Evolutionary conservation across 2,888 invertebrate species (phyloP).

Genomic region (Chrysotoxum bicinctum): DNA sequence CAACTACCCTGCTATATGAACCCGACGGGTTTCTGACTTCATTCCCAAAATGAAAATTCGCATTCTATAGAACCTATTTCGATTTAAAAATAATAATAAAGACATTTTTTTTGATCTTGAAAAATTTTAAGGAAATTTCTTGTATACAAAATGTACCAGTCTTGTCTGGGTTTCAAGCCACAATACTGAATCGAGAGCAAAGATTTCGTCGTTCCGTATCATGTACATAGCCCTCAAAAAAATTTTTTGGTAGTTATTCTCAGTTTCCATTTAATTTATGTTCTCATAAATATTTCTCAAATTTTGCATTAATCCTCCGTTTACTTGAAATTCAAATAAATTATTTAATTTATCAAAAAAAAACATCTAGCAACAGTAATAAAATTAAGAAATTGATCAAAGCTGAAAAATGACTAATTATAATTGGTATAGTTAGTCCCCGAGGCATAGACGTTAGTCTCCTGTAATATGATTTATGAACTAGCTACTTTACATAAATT

Average conservation of each 20-base stretch:
- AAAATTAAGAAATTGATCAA: constrained; percentile 10
- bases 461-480: neutral
- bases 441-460: neutral
- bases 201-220: no score
- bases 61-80: no score
- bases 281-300: neutral
- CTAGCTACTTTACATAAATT: constrained; percentile 3
- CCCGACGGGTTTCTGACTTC: no score
- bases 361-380: neutral
- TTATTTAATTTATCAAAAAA: neutral
- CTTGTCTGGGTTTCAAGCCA: no score
- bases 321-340: neutral
- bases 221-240: neutral
- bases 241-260: neutral
- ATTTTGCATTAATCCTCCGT: neutral
- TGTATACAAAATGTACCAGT: no score
- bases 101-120: no score
- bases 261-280: neutral
- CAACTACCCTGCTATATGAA: no score
- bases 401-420: constrained; percentile 5
- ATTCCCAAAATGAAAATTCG: no score
- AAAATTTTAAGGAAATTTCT: no score
- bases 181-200: no score
- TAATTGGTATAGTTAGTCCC: neutral
- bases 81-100: no score